Conservation (phyloP, 1,140 invertebrate genomes). For the Lordiphosa mommai region DNA sequence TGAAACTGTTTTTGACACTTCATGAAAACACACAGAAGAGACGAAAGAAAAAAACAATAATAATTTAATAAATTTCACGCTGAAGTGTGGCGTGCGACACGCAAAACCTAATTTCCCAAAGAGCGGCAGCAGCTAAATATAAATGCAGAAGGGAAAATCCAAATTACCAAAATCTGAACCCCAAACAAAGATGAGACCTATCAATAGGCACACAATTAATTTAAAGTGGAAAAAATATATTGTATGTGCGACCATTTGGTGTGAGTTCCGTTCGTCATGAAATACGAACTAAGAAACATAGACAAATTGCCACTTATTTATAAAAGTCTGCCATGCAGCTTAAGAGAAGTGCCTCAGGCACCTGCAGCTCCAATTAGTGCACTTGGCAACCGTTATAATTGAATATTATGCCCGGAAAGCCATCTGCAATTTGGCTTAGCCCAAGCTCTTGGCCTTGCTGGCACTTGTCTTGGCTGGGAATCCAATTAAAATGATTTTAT, state of each 20-base stretch:
- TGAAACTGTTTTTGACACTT: slow-evolving; percentile 65
- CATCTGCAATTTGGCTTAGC: background rate
- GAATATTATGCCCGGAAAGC: slow-evolving; percentile 10
- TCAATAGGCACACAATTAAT: slow-evolving; percentile 69
- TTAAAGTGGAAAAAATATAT: slow-evolving; percentile 27
- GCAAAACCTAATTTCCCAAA: slow-evolving; percentile 62
- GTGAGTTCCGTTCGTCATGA: slow-evolving; percentile 64
- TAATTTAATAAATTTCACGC: slow-evolving; percentile 36
- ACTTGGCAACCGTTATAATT: slow-evolving; percentile 42
- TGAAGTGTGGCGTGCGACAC: slow-evolving; percentile 49
- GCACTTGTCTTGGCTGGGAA: slow-evolving; percentile 18
- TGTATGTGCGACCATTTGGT: slow-evolving; percentile 54
- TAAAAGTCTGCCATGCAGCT: slow-evolving; percentile 29
- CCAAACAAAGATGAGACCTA: slow-evolving; percentile 49
- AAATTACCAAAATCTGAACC: slow-evolving; percentile 5
- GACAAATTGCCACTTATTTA: slow-evolving; percentile 64
- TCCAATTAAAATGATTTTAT: slow-evolving; percentile 72
- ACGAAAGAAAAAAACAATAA: slow-evolving; percentile 1
- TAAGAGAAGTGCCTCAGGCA: slow-evolving; percentile 8
- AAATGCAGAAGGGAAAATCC: slow-evolving; percentile 32
- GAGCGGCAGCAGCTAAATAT: slow-evolving; percentile 34
- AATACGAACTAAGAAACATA: slow-evolving; percentile 38
- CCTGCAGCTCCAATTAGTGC: slow-evolving; percentile 25
- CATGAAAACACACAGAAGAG: slow-evolving; percentile 3
- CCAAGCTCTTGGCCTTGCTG: background rate